Evolutionary conservation across 2,888 invertebrate species (phyloP).

Genomic region (Meiosimyza decipiens): DNA sequence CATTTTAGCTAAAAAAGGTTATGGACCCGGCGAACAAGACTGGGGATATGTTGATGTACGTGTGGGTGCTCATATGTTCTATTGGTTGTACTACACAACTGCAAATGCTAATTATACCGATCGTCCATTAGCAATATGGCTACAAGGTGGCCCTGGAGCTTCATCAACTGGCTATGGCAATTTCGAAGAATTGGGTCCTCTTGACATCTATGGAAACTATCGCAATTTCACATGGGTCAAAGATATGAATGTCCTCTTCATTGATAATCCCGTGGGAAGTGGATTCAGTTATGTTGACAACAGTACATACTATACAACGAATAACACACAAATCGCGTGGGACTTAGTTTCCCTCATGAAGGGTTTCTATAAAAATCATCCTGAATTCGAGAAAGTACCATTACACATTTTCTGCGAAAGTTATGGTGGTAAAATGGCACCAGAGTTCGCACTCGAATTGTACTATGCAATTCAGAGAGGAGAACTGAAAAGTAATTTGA

Average conservation of each 20-base stretch:
- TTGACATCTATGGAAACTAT: slow-evolving; percentile 74
- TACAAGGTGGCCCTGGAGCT: slow-evolving; percentile 88
- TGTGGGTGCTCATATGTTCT: slow-evolving; percentile 83
- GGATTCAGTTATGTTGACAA: slow-evolving; percentile 85
- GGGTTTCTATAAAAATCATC: slow-evolving; percentile 74
- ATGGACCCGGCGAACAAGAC: slow-evolving; percentile 76
- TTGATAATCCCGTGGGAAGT: slow-evolving; percentile 91
- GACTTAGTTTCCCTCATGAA: slow-evolving; percentile 82
- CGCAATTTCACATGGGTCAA: slow-evolving; percentile 82
- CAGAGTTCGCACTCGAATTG: slow-evolving; percentile 77
- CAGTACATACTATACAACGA: slow-evolving; percentile 67
- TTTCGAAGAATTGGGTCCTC: slow-evolving; percentile 84
- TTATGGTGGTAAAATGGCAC: slow-evolving; percentile 94
- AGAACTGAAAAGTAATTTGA: slow-evolving; percentile 75
- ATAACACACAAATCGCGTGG: slow-evolving; percentile 75
- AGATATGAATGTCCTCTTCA: slow-evolving; percentile 84
- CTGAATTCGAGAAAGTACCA: slow-evolving; percentile 78
- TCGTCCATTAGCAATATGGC: slow-evolving; percentile 85
- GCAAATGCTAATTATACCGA: slow-evolving; percentile 72
- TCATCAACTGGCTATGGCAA: slow-evolving; percentile 88
- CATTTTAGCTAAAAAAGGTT: slow-evolving; percentile 59
- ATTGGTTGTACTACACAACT: slow-evolving; percentile 86
- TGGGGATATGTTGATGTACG: slow-evolving; percentile 81
- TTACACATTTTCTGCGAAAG: slow-evolving; percentile 90
- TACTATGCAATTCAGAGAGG: slow-evolving; percentile 73